Percentiles rank a stretch among this genome's conserved stretches.
These are phyloP conservation scores for Desmodus rotundus DNA, from an alignment of 2,113 vertebrate species.

Conservation along the genomic window DNA sequence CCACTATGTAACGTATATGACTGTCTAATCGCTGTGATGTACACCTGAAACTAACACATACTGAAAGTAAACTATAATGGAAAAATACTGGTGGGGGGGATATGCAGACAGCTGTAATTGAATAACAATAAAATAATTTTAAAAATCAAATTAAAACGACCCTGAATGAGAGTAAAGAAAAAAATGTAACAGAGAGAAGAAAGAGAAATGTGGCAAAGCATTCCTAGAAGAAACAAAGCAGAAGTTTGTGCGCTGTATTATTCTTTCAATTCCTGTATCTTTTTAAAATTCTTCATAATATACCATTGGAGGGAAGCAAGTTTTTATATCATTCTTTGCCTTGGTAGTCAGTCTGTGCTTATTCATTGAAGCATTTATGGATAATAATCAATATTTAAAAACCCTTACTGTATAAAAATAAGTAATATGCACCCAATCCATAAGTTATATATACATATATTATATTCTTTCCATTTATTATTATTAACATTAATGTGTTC, in stretches of 20 bases:
- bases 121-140: too few relatives aligned
- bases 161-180: background rate
- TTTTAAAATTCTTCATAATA: background rate
- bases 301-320: background rate
- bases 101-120: too few relatives aligned
- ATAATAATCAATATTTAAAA: background rate
- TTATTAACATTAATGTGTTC: background rate
- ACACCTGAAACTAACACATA: too few relatives aligned
- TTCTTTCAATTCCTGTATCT: background rate
- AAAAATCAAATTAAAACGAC: background rate
- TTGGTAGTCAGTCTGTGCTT: background rate
- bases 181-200: background rate
- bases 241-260: background rate
- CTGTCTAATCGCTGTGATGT: too few relatives aligned
- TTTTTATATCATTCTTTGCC: background rate
- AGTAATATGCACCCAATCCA: background rate
- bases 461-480: background rate
- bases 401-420: background rate
- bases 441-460: background rate
- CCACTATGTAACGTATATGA: too few relatives aligned
- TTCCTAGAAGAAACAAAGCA: background rate
- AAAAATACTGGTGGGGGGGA: too few relatives aligned
- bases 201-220: background rate
- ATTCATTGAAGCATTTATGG: background rate
- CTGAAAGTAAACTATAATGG: background rate